These are phyloP conservation scores for Ricordea florida DNA, from an alignment of 92 coral and sea anemone species.

Conservation along the genomic window DNA sequence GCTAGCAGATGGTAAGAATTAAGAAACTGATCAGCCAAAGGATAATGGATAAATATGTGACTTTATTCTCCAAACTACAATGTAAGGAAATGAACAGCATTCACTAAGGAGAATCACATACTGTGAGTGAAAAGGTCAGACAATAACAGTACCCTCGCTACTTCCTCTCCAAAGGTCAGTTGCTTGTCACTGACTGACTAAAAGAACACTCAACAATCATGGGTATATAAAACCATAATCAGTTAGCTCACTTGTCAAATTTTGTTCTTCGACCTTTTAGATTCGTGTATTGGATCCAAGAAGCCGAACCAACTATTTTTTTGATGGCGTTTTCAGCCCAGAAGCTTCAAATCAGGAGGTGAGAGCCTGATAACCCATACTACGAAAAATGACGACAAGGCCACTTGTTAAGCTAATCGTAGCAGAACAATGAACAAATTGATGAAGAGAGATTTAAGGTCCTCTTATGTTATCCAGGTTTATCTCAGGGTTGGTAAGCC, in stretches of 20 bases:
- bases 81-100: no score
- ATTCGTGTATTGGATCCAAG: constrained; percentile 85
- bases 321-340: constrained; percentile 91
- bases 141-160: no score
- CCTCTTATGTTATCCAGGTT: constrained; percentile 32
- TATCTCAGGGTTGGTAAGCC: constrained; percentile 86
- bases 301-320: constrained; percentile 86
- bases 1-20: background rate
- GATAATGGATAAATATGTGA: no score
- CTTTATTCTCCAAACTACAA: no score
- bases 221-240: background rate
- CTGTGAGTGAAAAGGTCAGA: no score
- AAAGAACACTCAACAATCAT: background rate
- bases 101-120: no score
- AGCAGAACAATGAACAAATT: background rate
- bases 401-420: background rate
- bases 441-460: no score
- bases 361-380: background rate
- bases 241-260: background rate
- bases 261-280: constrained; percentile 12
- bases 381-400: no score
- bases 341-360: constrained; percentile 84
- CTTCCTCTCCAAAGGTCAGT: no score
- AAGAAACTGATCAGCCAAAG: no score
- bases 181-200: background rate